A percentile compares a stretch with the other conserved stretches of the same genome.
Evolutionary conservation across 2,797 vertebrate genomes (phyloP).

Genomic region (Sebastolobus altivelis): DNA sequence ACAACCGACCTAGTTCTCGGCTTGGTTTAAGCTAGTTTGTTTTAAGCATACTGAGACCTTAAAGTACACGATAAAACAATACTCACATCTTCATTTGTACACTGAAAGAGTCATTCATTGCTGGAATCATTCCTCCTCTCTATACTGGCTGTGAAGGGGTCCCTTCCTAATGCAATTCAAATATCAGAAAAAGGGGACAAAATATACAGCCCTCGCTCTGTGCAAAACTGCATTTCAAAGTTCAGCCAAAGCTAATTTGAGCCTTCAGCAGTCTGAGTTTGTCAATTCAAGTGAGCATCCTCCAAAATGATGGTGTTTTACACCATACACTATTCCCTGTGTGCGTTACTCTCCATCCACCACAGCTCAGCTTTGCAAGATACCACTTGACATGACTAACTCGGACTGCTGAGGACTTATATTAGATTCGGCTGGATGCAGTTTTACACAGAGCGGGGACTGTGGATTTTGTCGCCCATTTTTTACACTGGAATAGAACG

Average conservation of each 20-base stretch:
- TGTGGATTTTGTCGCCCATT: not conserved
- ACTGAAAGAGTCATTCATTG: not conserved
- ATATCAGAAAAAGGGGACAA: not conserved
- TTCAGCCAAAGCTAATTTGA: slow-evolving; percentile 8
- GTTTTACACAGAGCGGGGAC: not conserved
- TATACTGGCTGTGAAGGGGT: not conserved
- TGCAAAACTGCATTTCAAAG: slow-evolving; percentile 3
- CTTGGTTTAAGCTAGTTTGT: not conserved
- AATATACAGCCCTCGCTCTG: not conserved
- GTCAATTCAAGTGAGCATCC: not conserved
- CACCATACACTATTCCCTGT: not conserved
- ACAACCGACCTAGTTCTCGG: not conserved
- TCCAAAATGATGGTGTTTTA: not conserved
- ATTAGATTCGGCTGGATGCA: not conserved
- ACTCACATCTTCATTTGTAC: not conserved
- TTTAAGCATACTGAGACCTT: not conserved
- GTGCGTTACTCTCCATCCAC: not conserved
- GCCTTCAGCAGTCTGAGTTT: not conserved
- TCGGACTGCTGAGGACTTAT: not conserved
- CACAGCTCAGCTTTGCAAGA: not conserved
- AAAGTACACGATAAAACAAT: not conserved
- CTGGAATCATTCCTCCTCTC: no score
- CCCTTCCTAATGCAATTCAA: not conserved
- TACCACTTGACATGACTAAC: not conserved
- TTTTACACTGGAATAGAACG: not conserved